A percentile compares a stretch with the other conserved stretches of the same genome.
Evolutionary conservation across 30 jellyfish, hydroid and myxozoan species (phyloP).

Genomic region (Rhopilema esculentum): DNA sequence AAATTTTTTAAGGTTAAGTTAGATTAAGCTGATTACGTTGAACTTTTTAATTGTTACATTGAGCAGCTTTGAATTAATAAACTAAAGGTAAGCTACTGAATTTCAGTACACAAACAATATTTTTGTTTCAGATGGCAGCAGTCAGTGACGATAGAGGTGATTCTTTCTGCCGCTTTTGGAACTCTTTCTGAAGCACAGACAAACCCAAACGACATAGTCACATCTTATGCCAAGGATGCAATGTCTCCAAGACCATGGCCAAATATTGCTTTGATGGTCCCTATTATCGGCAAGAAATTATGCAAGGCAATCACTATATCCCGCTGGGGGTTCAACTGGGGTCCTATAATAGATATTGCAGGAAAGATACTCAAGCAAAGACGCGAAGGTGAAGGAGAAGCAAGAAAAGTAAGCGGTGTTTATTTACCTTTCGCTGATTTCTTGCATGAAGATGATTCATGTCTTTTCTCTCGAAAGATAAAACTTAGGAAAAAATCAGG

Average conservation of each 20-base stretch:
- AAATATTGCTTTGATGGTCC: constrained; percentile 24
- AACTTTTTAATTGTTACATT: no score
- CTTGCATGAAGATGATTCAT: no score
- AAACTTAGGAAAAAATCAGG: no score
- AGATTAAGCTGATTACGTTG: no score
- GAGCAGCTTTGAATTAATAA: no score
- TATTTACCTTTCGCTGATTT: no score
- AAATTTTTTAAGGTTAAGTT: no score
- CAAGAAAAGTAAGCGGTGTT: constrained; percentile 23
- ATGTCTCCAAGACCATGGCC: constrained; percentile 40
- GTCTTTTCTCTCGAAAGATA: no score
- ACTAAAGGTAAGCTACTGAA: no score
- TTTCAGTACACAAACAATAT: no score
- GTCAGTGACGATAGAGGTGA: constrained; percentile 64
- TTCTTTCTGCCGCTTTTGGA: no score
- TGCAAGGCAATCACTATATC: constrained; percentile 13
- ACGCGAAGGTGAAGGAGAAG: not conserved
- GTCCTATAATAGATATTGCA: constrained; percentile 37
- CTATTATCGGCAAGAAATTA: constrained; percentile 50
- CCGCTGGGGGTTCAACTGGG: constrained; percentile 30
- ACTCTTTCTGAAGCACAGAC: no score
- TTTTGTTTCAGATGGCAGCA: constrained; percentile 67
- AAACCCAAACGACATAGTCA: constrained; percentile 58
- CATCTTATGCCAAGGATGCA: constrained; percentile 42
- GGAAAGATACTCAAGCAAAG: constrained; percentile 10